These are phyloP conservation scores for Tauraco hartlaubi DNA, from an alignment of 2,797 vertebrate species.

Conservation along the genomic window DNA sequence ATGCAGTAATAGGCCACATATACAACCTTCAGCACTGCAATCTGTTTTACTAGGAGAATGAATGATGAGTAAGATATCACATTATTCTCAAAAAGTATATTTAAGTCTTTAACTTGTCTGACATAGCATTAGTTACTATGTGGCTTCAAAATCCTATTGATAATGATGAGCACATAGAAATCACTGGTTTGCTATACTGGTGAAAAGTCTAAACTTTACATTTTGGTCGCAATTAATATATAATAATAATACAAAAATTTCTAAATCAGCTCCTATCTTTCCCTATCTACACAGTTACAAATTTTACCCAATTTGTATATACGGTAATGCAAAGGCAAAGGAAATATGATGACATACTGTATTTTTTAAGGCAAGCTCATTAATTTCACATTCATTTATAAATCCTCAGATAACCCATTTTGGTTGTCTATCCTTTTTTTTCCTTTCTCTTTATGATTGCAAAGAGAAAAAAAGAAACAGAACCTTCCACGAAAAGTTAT, in stretches of 20 bases:
- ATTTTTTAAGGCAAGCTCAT: neutral
- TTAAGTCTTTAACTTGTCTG: constrained; percentile 39
- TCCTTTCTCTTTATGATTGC: neutral
- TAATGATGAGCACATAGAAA: neutral
- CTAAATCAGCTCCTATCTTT: neutral
- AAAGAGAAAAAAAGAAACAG: neutral
- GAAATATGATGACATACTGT: neutral
- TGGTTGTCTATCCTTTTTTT: neutral
- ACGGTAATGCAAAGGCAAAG: neutral
- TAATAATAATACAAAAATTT: neutral
- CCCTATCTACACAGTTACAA: neutral
- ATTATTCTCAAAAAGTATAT: constrained; percentile 9
- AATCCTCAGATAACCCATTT: neutral
- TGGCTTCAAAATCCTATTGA: neutral
- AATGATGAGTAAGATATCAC: constrained; percentile 15
- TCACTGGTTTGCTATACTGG: neutral
- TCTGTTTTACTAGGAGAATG: constrained; percentile 36
- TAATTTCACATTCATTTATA: neutral
- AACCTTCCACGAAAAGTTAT: neutral
- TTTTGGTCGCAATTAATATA: neutral
- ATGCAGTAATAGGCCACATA: constrained; percentile 59
- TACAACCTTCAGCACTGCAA: constrained; percentile 9
- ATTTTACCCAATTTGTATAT: neutral
- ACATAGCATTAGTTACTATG: neutral
- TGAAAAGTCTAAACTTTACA: neutral